Base-by-base conservation (phyloP, 2,888 invertebrate genomes). In the Dendrolimus pini region DNA sequence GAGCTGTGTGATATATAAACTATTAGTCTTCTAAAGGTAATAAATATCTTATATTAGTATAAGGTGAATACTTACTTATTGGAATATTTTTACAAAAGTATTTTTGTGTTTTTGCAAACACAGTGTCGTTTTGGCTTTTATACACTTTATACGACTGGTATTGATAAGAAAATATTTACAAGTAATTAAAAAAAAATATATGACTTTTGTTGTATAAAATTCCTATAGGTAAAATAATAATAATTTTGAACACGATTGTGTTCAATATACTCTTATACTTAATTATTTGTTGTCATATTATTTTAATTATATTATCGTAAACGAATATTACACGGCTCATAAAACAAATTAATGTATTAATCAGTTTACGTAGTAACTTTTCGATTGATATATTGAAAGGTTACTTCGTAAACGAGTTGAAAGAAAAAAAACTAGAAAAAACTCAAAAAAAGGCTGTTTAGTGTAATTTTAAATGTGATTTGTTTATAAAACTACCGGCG, bases 391-490 rank as follows among this genome's bases (percentile, higher is more conserved):
- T 6, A 47, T 47, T 47, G 47, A 47, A 47, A 47, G 9, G 47
- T 47, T 47, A 47, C 47, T 47, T 47, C 9, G 47, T 47, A 47
- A 47, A 47, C 9, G 47, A 47, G 65, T 64, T 68, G 65, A 65
- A 61, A 62, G 74, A 66, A 71, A 72, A 72, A 74, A 67, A 72
- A 70, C 60, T 63, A 67, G 67, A 68, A 72, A 81, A 83, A 79
- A 77, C 70, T 72, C 71, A 81, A 82, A 83, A 85, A 83, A 87
- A 86, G 87, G 85, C 86, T 87, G 86, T 85, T 80, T 71, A 73
- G 71, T 75, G 68, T 66, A 77, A 70, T 74, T 69, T 78, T 78
- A 76, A 30, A 77, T 86, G 86, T 88, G 85, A 88, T 86, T 69
- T 86, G 82, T 81, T 78, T 78, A 77, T 75, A 69, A 72, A 30